phyloP scores from a whole-genome alignment of 1,140 invertebrate species.

The Melitaea cinxia region DNA sequence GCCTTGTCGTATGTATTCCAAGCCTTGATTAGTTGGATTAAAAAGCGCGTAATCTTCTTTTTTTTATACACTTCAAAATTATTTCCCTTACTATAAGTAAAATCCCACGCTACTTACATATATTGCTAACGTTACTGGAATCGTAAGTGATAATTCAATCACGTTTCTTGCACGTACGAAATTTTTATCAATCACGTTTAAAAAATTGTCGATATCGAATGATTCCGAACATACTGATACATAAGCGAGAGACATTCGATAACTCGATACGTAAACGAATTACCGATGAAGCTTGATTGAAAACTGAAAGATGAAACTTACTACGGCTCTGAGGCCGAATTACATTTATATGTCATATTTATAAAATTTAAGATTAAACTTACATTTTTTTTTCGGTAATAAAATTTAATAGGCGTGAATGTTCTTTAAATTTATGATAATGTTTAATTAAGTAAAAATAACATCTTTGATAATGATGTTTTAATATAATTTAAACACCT shows the following conservation, averaged over 20 bases:
- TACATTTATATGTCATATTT: constrained; percentile 43
- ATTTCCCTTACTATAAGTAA: not conserved
- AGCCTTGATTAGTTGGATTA: too few species aligned
- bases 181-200: constrained; percentile 1
- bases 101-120: not conserved
- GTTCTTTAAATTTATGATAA: constrained; percentile 7
- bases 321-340: constrained; percentile 41
- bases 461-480: not conserved
- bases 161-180: not conserved
- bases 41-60: too few species aligned
- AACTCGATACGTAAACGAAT: constrained; percentile 44
- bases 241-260: constrained; percentile 12
- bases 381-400: not conserved
- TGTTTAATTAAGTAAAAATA: constrained; percentile 5
- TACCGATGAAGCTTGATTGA: constrained; percentile 50
- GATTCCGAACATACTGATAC: constrained; percentile 10
- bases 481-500: not conserved
- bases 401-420: constrained; percentile 4
- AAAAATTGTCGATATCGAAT: constrained; percentile 1
- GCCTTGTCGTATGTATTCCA: too few species aligned
- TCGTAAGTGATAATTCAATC: not conserved
- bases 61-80: too few species aligned
- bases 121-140: not conserved
- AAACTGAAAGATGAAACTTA: constrained; percentile 55
- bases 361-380: constrained; percentile 13